Evolutionary conservation across 1,140 invertebrate species (phyloP).

Genomic region (Drosophila nebulosa): DNA sequence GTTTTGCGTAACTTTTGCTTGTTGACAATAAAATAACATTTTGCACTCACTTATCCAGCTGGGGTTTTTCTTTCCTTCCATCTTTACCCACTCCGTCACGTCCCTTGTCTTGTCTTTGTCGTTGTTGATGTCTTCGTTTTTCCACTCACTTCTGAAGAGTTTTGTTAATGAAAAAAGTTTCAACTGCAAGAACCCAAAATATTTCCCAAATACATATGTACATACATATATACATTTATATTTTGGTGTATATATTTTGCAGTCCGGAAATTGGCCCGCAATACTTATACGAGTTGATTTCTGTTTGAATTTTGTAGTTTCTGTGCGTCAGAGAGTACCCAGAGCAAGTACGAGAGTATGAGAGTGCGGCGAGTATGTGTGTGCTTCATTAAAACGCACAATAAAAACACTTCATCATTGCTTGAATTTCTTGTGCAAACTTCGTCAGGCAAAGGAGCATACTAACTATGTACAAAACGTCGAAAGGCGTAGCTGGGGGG

Average conservation of each 20-base stretch:
- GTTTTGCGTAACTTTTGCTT: constrained; percentile 58
- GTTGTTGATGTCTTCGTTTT: not conserved
- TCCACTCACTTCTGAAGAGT: constrained; percentile 34
- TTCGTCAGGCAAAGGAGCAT: constrained; percentile 19
- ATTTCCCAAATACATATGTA: constrained; percentile 14
- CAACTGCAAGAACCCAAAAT: constrained; percentile 19
- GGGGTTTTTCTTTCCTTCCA: constrained; percentile 19
- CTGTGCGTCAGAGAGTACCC: not conserved
- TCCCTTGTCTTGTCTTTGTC: not conserved
- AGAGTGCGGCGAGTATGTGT: not conserved
- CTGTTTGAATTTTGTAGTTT: constrained; percentile 8
- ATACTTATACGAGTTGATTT: constrained; percentile 50
- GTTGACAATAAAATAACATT: constrained; percentile 79
- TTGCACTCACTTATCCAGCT: constrained; percentile 77
- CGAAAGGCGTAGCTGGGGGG: not conserved
- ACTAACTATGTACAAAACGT: not conserved
- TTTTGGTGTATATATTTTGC: constrained; percentile 23
- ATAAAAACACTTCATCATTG: constrained; percentile 70
- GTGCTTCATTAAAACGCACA: constrained; percentile 70
- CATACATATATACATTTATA: constrained; percentile 2
- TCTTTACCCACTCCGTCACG: not conserved
- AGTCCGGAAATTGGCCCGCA: constrained; percentile 51
- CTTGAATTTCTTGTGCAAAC: constrained; percentile 72
- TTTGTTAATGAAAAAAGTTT: constrained; percentile 75
- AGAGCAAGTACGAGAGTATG: not conserved